Evolutionary conservation across 2,888 invertebrate genomes (phyloP).

Genomic region (Cataglyphis altisquamis): DNA sequence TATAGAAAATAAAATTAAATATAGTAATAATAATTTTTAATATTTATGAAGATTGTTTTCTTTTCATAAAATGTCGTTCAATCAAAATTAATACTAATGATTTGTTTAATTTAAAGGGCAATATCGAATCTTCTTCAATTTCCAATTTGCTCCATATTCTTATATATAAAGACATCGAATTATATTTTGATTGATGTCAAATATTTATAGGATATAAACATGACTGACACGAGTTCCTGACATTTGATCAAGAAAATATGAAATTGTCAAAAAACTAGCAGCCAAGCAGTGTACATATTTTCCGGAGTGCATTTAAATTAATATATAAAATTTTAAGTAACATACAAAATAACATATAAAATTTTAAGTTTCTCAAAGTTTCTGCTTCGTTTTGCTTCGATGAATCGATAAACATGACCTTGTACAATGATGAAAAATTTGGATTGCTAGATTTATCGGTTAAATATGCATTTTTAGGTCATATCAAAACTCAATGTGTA

Average conservation of each 20-base stretch:
- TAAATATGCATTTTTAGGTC: slow-evolving; percentile 6
- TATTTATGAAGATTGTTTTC: not conserved
- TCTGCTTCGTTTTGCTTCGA: not conserved
- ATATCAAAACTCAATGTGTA: not conserved
- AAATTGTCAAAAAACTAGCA: not conserved
- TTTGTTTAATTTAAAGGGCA: not conserved
- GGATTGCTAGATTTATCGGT: not conserved
- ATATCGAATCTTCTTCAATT: slow-evolving; percentile 8
- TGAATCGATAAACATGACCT: not conserved
- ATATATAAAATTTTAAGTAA: too few relatives aligned
- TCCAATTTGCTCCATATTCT: slow-evolving; percentile 1
- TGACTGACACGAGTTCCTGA: not conserved
- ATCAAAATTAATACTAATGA: not conserved
- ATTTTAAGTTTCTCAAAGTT: slow-evolving; percentile 5
- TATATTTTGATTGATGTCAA: not conserved
- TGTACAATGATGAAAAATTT: not conserved
- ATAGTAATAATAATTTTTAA: not conserved
- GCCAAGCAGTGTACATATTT: not conserved
- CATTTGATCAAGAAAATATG: not conserved
- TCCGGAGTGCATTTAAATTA: not conserved
- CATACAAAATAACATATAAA: not conserved
- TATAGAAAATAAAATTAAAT: not conserved
- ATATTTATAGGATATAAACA: slow-evolving; percentile 6
- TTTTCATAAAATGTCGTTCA: not conserved
- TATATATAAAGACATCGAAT: not conserved